Base-by-base conservation (phyloP, 2,888 invertebrate species). In the Nomada ferruginata region DNA sequence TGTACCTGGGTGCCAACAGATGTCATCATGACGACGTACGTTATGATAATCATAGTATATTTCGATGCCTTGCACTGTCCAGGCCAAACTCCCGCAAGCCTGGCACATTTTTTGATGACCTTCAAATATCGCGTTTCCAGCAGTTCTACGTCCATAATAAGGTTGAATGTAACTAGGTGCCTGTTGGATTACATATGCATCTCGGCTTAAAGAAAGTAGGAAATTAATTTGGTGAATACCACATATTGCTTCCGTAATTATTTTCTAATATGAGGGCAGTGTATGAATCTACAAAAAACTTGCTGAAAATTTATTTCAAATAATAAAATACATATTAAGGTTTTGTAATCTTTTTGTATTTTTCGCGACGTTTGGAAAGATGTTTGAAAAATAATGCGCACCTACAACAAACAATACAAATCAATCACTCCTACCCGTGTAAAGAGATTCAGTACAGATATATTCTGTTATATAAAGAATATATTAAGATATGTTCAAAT, bases 71-170 rank as follows among this genome's bases (percentile, higher is more conserved):
- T 44, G 1, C 4, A 36, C 53, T 76, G 71, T 2, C 47, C 47
- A 0, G 76, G 76, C 76, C 76, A 71, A 15, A 75, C 13, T 0
- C 70, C 75, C 1, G 53, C 2, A 3, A 53, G 1, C 5, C 2
- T 15, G 3, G 29, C 47, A 23, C 11, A 63, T 15, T 2, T 50
- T 20, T 50, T 70, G 3, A 11, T 71, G 0, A 63, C 13, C 23
- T 10, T 23, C n/a, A 76, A 9, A 20, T 47, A 70, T 18, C 11
- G 23, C 0, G 55, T 9, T n/a, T 76, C 70, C 0, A 63, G 0
- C 4, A 18, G 9, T 0, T 7, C 13, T 11, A 0, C 2, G n/a
- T 71, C 26, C 76, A 71, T 71, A 13, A 4, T n/a, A 13, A 7
- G 2, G n/a, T 1, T 10, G n/a, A 15, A 18, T 10, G 15, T 20